Conservation (phyloP, 2,797 vertebrate species). For the Pogonophryne albipinna region DNA sequence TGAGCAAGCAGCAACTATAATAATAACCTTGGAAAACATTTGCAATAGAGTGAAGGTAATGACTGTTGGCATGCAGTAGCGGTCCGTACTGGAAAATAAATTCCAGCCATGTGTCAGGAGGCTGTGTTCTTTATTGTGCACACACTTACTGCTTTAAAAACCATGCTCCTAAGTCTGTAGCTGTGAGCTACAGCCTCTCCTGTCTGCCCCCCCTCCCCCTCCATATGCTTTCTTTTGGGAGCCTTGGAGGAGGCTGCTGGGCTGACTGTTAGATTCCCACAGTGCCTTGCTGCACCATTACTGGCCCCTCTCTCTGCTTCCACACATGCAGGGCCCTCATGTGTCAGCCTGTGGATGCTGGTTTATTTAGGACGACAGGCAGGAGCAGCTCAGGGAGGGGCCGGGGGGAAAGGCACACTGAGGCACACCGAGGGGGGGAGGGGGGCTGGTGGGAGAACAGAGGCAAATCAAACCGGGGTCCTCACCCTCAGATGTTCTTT, state of each 20-base stretch:
- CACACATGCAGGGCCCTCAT: constrained; percentile 15
- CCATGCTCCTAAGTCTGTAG: not conserved
- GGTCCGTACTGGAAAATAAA: constrained; percentile 2
- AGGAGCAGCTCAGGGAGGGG: constrained; percentile 41
- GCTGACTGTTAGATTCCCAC: constrained; percentile 23
- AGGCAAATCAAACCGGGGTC: constrained; percentile 51
- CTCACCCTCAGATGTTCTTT: constrained; percentile 73
- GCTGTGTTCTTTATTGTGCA: not conserved
- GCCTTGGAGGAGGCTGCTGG: constrained; percentile 35
- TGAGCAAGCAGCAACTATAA: no score
- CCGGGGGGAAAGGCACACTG: constrained; percentile 49
- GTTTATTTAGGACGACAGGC: constrained; percentile 69
- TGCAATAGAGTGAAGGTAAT: no score
- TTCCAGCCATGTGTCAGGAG: not conserved
- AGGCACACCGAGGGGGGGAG: constrained; percentile 16
- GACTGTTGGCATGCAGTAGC: no score
- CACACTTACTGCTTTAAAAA: constrained; percentile 6
- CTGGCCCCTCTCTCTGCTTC: constrained; percentile 2
- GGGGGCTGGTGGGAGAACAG: constrained; percentile 14
- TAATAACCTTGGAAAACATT: no score
- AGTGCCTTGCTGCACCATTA: constrained; percentile 5
- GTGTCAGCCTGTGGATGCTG: constrained; percentile 29
- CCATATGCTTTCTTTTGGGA: constrained; percentile 45
- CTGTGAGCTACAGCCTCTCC: constrained; percentile 8
- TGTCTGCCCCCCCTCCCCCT: not conserved